These are phyloP conservation scores for Clarias gariepinus DNA, from an alignment of 2,113 vertebrate genomes.

Conservation along the genomic window DNA sequence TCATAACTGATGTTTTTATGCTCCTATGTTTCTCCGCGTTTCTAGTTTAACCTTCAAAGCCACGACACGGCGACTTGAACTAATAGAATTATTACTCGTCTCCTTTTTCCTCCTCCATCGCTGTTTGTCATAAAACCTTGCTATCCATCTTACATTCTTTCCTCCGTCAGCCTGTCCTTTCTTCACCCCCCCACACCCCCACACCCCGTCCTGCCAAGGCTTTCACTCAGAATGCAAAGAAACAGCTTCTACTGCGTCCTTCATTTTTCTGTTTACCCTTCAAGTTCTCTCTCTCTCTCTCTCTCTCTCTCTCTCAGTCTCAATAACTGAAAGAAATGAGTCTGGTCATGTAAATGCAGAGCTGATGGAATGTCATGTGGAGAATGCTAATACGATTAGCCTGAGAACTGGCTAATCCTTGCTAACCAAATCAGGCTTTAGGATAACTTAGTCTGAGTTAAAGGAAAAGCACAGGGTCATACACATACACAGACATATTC, in stretches of 20 bases:
- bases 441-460: not conserved
- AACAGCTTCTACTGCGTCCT: constrained; percentile 7
- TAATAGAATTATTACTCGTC: constrained; percentile 14
- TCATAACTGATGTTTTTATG: not conserved
- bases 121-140: not conserved
- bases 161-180: constrained; percentile 20
- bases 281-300: not conserved
- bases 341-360: constrained; percentile 23
- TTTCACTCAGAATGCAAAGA: constrained; percentile 13
- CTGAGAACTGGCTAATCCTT: constrained; percentile 4
- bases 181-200: not conserved
- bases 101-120: not conserved
- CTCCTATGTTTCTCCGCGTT: not conserved
- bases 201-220: constrained; percentile 1
- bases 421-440: constrained; percentile 1
- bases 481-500: not conserved
- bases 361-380: constrained; percentile 13
- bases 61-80: not conserved
- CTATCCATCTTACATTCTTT: constrained; percentile 17
- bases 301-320: not conserved
- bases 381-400: constrained; percentile 31
- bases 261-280: constrained; percentile 22
- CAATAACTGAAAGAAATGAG: constrained; percentile 3
- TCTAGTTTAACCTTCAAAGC: constrained; percentile 18
- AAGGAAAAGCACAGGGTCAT: not conserved